A percentile compares a stretch with the other conserved stretches of the same genome.
These are phyloP conservation scores for Lycopodina hypogea DNA, from an alignment of 37 sponge, comb jelly and placozoan genomes.

Conservation along the genomic window DNA sequence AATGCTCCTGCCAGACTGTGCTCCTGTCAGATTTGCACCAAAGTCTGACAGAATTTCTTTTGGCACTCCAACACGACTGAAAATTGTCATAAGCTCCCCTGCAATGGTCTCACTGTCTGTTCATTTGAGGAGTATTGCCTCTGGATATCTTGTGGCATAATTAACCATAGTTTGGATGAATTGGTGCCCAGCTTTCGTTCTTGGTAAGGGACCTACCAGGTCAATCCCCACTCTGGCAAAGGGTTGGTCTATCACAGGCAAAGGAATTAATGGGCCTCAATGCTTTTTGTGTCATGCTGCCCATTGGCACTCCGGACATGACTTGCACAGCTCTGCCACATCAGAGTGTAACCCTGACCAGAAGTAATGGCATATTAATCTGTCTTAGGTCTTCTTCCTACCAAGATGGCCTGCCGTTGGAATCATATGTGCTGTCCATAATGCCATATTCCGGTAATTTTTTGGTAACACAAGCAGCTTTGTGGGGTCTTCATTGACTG, in stretches of 20 bases:
- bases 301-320: neutral
- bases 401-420: neutral
- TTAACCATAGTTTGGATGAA: constrained; percentile 21
- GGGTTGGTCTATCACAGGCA: constrained; percentile 27
- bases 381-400: neutral
- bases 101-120: constrained; percentile 34
- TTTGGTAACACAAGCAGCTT: too few species aligned
- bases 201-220: constrained; percentile 33
- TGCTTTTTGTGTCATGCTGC: neutral
- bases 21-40: constrained; percentile 31
- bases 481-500: too few species aligned
- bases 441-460: too few species aligned
- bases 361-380: neutral
- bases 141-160: constrained; percentile 42
- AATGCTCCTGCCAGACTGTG: too few species aligned
- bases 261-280: constrained; percentile 14
- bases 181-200: constrained; percentile 15
- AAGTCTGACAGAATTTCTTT: constrained; percentile 26
- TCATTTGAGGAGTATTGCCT: constrained; percentile 29
- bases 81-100: constrained; percentile 21
- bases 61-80: constrained; percentile 32
- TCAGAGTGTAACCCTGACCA: neutral
- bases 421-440: neutral
- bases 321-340: neutral
- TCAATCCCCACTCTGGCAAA: constrained; percentile 28